A percentile compares a stretch with the other conserved stretches of the same genome.
phyloP scores from a whole-genome alignment of 2,888 invertebrate genomes.

The Patella caerulea region DNA sequence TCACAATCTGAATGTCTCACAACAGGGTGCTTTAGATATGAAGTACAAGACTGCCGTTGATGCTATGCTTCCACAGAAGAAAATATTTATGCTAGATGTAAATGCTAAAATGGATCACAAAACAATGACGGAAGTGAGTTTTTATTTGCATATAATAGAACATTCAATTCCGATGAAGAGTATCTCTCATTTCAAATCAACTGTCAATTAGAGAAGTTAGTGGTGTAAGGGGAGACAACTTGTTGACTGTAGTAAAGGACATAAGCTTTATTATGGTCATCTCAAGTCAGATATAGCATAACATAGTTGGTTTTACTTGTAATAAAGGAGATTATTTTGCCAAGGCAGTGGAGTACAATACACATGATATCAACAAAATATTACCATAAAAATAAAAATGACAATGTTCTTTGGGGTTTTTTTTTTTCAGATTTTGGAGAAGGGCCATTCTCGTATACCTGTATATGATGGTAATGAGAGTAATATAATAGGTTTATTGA shows the following conservation, averaged over 20 bases:
- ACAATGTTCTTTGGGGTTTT: neutral
- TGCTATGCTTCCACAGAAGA: conserved; percentile 64
- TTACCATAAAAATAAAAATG: too few relatives aligned
- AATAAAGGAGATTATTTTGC: too few relatives aligned
- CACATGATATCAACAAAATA: too few relatives aligned
- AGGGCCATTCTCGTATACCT: conserved; percentile 67
- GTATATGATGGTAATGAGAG: conserved; percentile 55
- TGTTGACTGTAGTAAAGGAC: too few relatives aligned
- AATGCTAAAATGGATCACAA: conserved; percentile 50
- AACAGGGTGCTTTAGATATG: conserved; percentile 67
- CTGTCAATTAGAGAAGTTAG: too few relatives aligned
- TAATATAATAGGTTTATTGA: conserved; percentile 62
- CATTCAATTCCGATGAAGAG: neutral
- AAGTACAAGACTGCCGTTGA: conserved; percentile 60
- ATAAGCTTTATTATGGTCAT: too few relatives aligned
- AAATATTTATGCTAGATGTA: conserved; percentile 62
- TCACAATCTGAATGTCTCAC: conserved; percentile 9
- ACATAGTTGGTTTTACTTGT: too few relatives aligned
- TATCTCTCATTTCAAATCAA: neutral
- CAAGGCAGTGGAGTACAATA: too few relatives aligned
- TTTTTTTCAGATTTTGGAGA: conserved; percentile 51
- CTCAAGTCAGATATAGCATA: too few relatives aligned
- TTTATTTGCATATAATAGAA: neutral
- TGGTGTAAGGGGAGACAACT: too few relatives aligned
- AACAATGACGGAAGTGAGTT: conserved; percentile 56